Evolutionary conservation across 2,888 invertebrate species (phyloP).

Genomic region (Pinctada fucata): DNA sequence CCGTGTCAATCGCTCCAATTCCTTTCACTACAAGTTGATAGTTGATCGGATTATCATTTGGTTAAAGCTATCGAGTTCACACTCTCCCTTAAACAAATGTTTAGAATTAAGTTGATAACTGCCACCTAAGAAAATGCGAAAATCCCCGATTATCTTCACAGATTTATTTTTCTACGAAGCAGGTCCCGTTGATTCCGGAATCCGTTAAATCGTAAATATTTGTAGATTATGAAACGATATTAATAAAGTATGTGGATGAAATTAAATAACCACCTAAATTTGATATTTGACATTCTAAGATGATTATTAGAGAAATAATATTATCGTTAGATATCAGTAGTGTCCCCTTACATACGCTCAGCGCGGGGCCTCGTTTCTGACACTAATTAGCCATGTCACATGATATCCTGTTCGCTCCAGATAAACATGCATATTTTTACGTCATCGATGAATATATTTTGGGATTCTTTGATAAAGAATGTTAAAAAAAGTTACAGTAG

Average conservation of each 20-base stretch:
- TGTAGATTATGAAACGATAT: conserved; percentile 9
- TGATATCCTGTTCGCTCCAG: neutral
- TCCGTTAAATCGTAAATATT: conserved; percentile 25
- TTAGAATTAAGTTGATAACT: neutral
- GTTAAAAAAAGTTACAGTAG: neutral
- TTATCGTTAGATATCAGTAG: conserved; percentile 18
- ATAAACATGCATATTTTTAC: conserved; percentile 1
- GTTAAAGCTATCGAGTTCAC: conserved; percentile 19
- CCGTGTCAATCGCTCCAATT: neutral
- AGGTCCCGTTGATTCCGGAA: neutral
- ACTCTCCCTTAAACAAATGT: conserved; percentile 21
- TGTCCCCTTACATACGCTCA: neutral
- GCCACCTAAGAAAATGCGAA: too few relatives aligned
- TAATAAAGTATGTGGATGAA: conserved; percentile 24
- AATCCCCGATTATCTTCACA: neutral
- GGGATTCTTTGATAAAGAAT: neutral
- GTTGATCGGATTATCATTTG: conserved; percentile 6
- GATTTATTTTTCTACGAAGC: neutral
- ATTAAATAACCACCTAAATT: conserved; percentile 3
- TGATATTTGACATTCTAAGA: conserved; percentile 12
- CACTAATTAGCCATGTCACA: conserved; percentile 25
- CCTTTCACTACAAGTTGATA: conserved; percentile 9
- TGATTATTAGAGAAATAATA: conserved; percentile 21
- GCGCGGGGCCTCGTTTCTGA: conserved; percentile 18
- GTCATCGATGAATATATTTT: neutral